These are phyloP conservation scores for Stegodyphus dumicola DNA, from an alignment of 1,140 invertebrate species.

Conservation along the genomic window DNA sequence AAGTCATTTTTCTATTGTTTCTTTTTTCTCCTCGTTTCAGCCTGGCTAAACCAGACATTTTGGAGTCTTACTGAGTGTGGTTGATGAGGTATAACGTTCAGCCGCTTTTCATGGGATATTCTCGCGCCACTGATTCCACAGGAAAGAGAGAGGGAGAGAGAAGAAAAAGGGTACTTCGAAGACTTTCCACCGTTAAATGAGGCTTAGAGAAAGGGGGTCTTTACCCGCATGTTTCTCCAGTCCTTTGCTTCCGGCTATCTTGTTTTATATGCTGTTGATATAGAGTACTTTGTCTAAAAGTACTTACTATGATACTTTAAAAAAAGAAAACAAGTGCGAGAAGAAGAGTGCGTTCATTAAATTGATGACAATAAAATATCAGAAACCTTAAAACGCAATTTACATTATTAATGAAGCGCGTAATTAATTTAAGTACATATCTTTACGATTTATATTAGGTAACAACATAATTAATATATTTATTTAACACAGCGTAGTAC, in stretches of 20 bases:
- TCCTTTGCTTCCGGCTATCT: slow-evolving; percentile 32
- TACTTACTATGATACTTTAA: too few species aligned
- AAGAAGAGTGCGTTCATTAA: too few species aligned
- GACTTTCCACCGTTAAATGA: slow-evolving; percentile 28
- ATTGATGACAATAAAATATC: too few species aligned
- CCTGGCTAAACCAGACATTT: not conserved
- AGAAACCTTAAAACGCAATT: too few species aligned
- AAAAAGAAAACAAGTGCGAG: too few species aligned
- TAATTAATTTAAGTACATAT: too few species aligned
- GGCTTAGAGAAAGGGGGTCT: slow-evolving; percentile 14
- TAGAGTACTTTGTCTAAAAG: not conserved
- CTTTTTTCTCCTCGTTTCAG: not conserved
- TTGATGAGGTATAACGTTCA: slow-evolving; percentile 55
- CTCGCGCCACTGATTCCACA: slow-evolving; percentile 13
- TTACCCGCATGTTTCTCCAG: not conserved
- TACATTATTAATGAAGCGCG: too few species aligned
- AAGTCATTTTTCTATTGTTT: slow-evolving; percentile 6
- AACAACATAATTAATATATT: too few species aligned
- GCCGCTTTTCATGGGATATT: slow-evolving; percentile 35
- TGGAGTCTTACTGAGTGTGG: slow-evolving; percentile 24
- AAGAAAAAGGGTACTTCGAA: not conserved
- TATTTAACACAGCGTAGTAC: too few species aligned
- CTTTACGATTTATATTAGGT: too few species aligned
- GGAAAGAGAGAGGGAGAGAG: not conserved
- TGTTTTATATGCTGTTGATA: slow-evolving; percentile 27